Evolutionary conservation across 1,140 invertebrate genomes (phyloP).

Genomic region (Euwallacea fornicatus): DNA sequence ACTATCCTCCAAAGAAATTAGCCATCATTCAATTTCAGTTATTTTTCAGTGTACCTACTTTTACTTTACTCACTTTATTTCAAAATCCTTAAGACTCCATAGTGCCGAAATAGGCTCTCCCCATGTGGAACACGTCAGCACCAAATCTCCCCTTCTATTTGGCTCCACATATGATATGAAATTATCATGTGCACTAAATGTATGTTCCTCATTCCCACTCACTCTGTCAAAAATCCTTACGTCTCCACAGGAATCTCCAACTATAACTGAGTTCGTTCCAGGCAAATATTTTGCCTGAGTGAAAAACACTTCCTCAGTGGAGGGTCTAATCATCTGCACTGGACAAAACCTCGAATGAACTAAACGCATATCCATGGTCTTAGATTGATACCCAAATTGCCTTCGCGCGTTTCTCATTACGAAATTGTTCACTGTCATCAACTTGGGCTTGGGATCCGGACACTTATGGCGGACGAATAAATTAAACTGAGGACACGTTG

Average conservation of each 20-base stretch:
- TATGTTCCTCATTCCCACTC: slow-evolving; percentile 75
- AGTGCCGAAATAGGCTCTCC: slow-evolving; percentile 79
- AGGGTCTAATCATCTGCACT: slow-evolving; percentile 76
- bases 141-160: slow-evolving; percentile 69
- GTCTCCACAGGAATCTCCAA: slow-evolving; percentile 87
- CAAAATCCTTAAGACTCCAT: slow-evolving; percentile 81
- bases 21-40: no score
- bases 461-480: slow-evolving; percentile 91
- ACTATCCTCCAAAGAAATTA: no score
- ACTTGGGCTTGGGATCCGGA: slow-evolving; percentile 79
- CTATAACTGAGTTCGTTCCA: slow-evolving; percentile 76
- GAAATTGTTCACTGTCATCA: slow-evolving; percentile 71
- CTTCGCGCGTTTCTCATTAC: slow-evolving; percentile 62
- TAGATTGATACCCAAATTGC: slow-evolving; percentile 59
- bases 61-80: slow-evolving; percentile 60
- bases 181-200: slow-evolving; percentile 80
- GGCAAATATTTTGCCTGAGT: slow-evolving; percentile 81
- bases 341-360: slow-evolving; percentile 89
- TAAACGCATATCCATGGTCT: slow-evolving; percentile 73
- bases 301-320: slow-evolving; percentile 76
- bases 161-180: slow-evolving; percentile 80
- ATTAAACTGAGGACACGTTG: slow-evolving; percentile 88
- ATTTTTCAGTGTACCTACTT: no score
- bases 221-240: slow-evolving; percentile 84
- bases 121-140: slow-evolving; percentile 86